phyloP scores from a whole-genome alignment of 2,888 invertebrate species.

The Ophioninae sp. region DNA sequence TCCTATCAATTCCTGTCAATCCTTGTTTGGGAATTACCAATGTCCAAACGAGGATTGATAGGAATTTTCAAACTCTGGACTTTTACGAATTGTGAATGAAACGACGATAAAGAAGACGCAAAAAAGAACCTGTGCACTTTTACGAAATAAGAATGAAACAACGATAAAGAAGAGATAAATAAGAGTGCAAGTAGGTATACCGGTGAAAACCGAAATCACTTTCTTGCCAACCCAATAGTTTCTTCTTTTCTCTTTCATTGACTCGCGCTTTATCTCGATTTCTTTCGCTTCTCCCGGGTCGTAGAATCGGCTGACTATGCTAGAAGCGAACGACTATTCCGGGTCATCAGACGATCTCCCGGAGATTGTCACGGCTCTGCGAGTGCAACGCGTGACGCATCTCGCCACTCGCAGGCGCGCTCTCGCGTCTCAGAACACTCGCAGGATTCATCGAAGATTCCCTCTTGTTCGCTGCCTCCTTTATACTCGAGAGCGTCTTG shows the following conservation, averaged over 20 bases:
- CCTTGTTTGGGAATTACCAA: too few relatives aligned
- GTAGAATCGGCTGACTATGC: conserved; percentile 41
- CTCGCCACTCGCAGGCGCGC: conserved; percentile 79
- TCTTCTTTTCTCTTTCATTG: not conserved
- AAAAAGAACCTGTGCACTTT: too few relatives aligned
- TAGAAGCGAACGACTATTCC: not conserved
- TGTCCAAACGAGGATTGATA: too few relatives aligned
- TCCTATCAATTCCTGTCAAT: too few relatives aligned
- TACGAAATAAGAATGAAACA: too few relatives aligned
- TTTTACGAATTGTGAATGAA: too few relatives aligned
- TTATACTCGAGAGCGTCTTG: conserved; percentile 92
- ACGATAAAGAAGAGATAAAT: too few relatives aligned
- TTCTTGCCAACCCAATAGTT: not conserved
- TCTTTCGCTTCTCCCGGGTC: not conserved
- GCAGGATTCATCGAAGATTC: conserved; percentile 71
- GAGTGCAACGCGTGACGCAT: conserved; percentile 77
- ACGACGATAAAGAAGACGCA: too few relatives aligned
- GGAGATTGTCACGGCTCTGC: conserved; percentile 77
- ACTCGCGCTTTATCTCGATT: not conserved
- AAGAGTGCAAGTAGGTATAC: too few relatives aligned
- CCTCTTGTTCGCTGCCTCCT: conserved; percentile 87
- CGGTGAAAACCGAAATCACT: too few relatives aligned
- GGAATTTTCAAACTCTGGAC: too few relatives aligned
- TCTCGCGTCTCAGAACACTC: conserved; percentile 80
- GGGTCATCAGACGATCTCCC: conserved; percentile 76